A percentile compares a stretch with the other conserved stretches of the same genome.
phyloP scores from a whole-genome alignment of 1,140 invertebrate species.

The Neodiprion lecontei region DNA sequence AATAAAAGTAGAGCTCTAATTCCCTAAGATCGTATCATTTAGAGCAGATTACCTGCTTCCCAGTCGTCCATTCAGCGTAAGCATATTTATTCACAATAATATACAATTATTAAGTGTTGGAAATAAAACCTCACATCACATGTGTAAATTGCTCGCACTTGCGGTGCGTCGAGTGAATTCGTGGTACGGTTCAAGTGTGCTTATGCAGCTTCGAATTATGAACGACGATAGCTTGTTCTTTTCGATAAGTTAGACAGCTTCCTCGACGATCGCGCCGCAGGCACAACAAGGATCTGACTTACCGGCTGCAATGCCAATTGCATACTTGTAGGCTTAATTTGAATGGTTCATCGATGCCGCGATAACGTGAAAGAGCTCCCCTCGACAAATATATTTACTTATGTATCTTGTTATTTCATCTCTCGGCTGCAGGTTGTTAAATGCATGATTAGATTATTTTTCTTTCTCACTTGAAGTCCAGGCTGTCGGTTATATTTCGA shows the following conservation, averaged over 20 bases:
- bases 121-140: background rate
- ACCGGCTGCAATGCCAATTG: background rate
- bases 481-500: too few relatives aligned
- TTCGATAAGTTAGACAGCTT: background rate
- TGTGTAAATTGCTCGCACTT: background rate
- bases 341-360: background rate
- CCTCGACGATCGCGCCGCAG: background rate
- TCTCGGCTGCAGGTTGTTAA: too few relatives aligned
- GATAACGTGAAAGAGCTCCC: background rate
- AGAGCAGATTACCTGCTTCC: background rate
- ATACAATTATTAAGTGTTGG: background rate
- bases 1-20: background rate
- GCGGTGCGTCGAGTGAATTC: background rate
- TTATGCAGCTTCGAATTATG: background rate
- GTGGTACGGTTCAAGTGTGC: background rate
- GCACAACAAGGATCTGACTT: background rate
- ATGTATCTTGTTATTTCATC: background rate
- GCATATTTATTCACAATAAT: background rate
- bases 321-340: background rate
- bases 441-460: too few relatives aligned
- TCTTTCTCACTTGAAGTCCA: too few relatives aligned
- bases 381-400: background rate
- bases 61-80: background rate
- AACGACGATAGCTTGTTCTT: background rate
- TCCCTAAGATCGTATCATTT: background rate